Evolutionary conservation across 1,140 invertebrate species (phyloP), one percentile per base, ranked within the genome.

Genomic region (Zophobas atratus): DNA sequence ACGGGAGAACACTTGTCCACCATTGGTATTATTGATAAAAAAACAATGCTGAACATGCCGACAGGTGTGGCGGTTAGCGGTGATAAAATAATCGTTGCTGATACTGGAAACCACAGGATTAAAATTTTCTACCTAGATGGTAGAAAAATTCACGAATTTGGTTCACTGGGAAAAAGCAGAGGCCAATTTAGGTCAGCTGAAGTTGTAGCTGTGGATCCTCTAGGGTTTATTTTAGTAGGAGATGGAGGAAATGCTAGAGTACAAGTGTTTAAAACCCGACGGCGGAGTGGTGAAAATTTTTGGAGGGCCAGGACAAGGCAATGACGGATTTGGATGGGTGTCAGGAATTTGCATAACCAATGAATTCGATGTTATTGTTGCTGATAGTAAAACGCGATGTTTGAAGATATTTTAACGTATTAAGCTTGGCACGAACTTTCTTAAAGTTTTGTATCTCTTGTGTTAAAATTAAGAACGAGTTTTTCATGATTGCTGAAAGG

Each of bases 181-280:
- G 91, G 92, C 1, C 91, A 93, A 80, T 90, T 93, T 77, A 87
- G 91, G 82, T 90, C 91, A 41, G 91, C 92, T 0, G 91, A 93
- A 84, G 91, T 92, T 0, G 85, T 95, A 8, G 89, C 92, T 0
- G 89, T 94, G 0, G 94, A 95, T 84, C 88, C 89, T 1, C 83
- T 92, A 81, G 93, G 93, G 1, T 93, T 93, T 82, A 91, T 95
- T 60, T 84, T 94, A 1, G 93, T 95, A 0, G 94, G 93, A 0
- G 94, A 95, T 83, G 92, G 91, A 8, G 94, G 93, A 1, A 95
- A 95, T 85, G 92, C 92, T 57, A 88, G 94, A 34, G 88, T 95
- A 4, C 93, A 95, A 85, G 89, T 95, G 6, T 95, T 95, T 84
- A 89, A 89, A 90, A 67, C 88, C 89, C 0, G 89, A 91, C 70